A percentile compares a stretch with the other conserved stretches of the same genome.
phyloP scores from a whole-genome alignment of 2,113 vertebrate genomes.

The Struthio camelus region DNA sequence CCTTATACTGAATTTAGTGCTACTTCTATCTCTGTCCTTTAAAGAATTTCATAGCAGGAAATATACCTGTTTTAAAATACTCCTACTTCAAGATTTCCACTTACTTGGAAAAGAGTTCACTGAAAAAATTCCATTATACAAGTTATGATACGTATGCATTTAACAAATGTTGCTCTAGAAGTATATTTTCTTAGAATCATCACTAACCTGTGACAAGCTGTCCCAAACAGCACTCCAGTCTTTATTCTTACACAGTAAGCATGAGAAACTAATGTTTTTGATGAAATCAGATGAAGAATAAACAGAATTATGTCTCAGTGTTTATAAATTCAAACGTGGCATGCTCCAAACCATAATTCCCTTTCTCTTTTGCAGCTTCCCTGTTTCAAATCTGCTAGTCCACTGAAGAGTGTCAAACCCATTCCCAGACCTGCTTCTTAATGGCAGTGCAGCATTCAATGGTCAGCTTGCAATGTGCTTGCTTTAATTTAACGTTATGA shows the following conservation, averaged over 20 bases:
- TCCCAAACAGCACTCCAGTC: not conserved
- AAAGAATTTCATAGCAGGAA: not conserved
- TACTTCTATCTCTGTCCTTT: not conserved
- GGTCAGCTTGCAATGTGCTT: no score
- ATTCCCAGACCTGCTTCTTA: no score
- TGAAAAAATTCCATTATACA: not conserved
- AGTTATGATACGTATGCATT: not conserved
- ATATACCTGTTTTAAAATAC: not conserved
- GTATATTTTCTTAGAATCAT: not conserved
- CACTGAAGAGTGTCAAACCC: no score
- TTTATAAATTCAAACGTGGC: not conserved
- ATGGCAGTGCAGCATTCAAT: no score
- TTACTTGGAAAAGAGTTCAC: not conserved
- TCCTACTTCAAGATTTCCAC: not conserved
- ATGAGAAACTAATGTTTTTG: not conserved
- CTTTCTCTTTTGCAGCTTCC: no score
- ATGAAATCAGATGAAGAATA: not conserved
- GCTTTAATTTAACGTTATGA: no score
- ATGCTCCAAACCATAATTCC: rapidly evolving
- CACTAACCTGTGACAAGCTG: not conserved
- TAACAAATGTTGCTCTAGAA: not conserved
- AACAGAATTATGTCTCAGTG: not conserved
- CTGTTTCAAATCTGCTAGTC: no score
- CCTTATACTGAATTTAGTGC: not conserved
- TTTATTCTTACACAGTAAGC: not conserved